These are phyloP conservation scores for Aramus guarauna DNA, from an alignment of 2,113 vertebrate species.

Conservation along the genomic window DNA sequence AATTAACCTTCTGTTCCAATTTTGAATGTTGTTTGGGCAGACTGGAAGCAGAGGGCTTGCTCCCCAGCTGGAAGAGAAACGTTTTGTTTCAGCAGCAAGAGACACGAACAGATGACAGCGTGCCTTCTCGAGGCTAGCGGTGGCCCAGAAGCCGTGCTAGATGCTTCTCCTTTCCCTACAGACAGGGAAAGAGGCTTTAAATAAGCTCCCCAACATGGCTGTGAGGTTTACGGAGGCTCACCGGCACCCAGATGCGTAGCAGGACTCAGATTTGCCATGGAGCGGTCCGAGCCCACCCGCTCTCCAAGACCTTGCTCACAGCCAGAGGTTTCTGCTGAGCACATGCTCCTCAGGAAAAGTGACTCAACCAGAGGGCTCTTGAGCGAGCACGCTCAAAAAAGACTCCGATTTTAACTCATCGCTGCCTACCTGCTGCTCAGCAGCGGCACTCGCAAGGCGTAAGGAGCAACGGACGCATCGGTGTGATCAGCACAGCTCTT, in stretches of 20 bases:
- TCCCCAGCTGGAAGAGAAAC: neutral
- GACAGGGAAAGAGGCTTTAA: neutral
- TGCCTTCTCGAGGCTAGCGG: neutral
- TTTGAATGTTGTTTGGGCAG: neutral
- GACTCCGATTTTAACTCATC: neutral
- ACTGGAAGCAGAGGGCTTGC: neutral
- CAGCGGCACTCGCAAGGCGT: fast-evolving
- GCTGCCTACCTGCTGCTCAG: neutral
- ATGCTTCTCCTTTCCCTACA: neutral
- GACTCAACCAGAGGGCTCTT: fast-evolving
- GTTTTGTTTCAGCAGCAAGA: neutral
- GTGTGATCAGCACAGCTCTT: neutral
- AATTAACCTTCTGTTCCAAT: neutral
- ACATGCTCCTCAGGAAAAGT: neutral
- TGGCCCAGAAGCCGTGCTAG: neutral
- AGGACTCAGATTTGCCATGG: neutral
- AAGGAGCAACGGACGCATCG: fast-evolving
- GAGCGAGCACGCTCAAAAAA: fast-evolving
- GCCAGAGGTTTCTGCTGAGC: neutral
- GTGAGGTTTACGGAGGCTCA: neutral
- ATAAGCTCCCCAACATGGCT: neutral
- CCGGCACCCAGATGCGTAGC: fast-evolving
- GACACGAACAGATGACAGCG: fast-evolving
- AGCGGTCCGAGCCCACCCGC: neutral
- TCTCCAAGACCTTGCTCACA: neutral